phyloP scores from a whole-genome alignment of 2,888 invertebrate species.

The Patella pellucida region DNA sequence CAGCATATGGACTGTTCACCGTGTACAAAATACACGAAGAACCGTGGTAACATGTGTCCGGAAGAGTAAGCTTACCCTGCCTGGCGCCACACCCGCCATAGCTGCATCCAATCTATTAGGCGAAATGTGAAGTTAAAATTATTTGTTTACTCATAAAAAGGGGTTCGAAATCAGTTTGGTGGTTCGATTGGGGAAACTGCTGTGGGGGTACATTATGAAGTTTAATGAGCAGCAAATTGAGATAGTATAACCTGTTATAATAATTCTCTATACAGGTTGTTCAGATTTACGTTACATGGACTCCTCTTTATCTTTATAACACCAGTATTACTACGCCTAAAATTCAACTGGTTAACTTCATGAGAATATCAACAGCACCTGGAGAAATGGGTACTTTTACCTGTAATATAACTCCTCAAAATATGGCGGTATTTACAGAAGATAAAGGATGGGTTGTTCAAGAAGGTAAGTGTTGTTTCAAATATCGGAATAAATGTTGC shows the following conservation, averaged over 20 bases:
- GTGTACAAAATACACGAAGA: too few species aligned
- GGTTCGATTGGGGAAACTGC: too few species aligned
- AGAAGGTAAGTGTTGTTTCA: constrained; percentile 40
- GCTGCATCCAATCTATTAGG: too few species aligned
- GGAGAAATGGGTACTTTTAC: constrained; percentile 14
- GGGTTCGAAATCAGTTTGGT: too few species aligned
- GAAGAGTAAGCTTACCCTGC: too few species aligned
- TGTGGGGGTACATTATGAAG: too few species aligned
- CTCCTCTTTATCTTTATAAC: background rate
- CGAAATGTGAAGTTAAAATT: too few species aligned
- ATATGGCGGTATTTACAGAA: constrained; percentile 57
- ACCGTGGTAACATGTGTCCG: too few species aligned
- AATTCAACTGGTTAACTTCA: constrained; percentile 46
- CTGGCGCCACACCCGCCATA: too few species aligned
- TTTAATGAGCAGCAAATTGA: background rate
- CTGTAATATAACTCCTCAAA: constrained; percentile 40
- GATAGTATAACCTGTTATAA: background rate
- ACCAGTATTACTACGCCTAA: constrained; percentile 44
- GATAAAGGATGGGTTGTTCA: constrained; percentile 46
- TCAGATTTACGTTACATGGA: constrained; percentile 52
- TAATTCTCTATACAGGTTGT: constrained; percentile 41
- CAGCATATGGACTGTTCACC: too few species aligned
- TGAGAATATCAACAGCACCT: constrained; percentile 32
- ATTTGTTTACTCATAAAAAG: too few species aligned
- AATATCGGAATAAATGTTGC: background rate